Evolutionary conservation across 2,113 vertebrate species (phyloP).

Genomic region (Numida meleagris): DNA sequence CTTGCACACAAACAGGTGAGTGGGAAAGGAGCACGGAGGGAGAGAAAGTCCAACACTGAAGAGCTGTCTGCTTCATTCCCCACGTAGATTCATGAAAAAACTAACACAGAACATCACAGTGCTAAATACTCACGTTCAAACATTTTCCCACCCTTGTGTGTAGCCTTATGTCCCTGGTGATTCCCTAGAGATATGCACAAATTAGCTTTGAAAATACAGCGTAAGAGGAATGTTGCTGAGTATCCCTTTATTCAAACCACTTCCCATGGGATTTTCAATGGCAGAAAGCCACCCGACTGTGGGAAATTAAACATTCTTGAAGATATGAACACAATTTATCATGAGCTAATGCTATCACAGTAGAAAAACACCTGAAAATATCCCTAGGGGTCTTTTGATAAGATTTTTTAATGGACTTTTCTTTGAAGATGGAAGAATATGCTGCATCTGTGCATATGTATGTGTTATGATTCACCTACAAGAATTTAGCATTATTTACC

Average conservation of each 20-base stretch:
- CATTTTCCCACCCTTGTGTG: background rate
- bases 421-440: background rate
- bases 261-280: background rate
- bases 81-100: background rate
- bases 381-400: background rate
- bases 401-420: background rate
- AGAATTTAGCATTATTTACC: background rate
- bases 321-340: background rate
- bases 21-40: background rate
- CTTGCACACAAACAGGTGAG: background rate
- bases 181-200: background rate
- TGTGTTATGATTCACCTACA: background rate
- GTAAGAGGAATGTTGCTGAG: background rate
- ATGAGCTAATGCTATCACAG: background rate
- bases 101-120: background rate
- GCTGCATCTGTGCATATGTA: background rate
- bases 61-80: background rate
- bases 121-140: background rate
- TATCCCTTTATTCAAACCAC: constrained; percentile 3
- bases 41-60: background rate
- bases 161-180: background rate
- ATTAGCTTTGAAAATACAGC: background rate
- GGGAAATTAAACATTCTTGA: constrained; percentile 33
- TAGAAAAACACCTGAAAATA: constrained; percentile 51
- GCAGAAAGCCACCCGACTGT: constrained; percentile 13